These are phyloP conservation scores for Rhopalosiphum padi DNA, from an alignment of 1,140 invertebrate genomes.

Conservation along the genomic window DNA sequence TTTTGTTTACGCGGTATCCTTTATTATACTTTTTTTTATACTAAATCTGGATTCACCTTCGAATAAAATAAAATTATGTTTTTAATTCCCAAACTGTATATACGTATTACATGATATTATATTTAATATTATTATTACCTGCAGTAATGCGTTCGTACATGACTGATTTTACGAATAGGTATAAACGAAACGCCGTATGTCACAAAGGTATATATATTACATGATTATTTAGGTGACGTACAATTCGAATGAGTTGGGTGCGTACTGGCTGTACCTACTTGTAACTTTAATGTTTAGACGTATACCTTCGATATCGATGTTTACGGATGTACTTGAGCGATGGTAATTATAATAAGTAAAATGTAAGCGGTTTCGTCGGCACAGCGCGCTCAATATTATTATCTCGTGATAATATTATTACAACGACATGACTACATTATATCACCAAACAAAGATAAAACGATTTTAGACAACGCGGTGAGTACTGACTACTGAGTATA, in stretches of 20 bases:
- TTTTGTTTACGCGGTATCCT: not conserved
- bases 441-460: not conserved
- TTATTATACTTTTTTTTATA: not conserved
- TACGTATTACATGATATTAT: not conserved
- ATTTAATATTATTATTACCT: not conserved
- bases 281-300: not conserved
- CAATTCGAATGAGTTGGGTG: not conserved
- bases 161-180: not conserved
- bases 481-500: not conserved
- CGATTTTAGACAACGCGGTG: not conserved
- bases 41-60: not conserved
- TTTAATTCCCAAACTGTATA: not conserved
- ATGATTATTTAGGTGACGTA: not conserved
- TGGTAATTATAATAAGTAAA: not conserved
- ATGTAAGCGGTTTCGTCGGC: not conserved
- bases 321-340: not conserved
- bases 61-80: not conserved
- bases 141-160: not conserved
- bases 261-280: not conserved
- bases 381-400: not conserved
- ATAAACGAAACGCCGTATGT: not conserved
- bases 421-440: not conserved
- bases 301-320: not conserved
- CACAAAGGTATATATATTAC: not conserved
- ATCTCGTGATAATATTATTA: not conserved